Evolutionary conservation across 2,888 invertebrate genomes (phyloP), one percentile per base, ranked within the genome.

Genomic region (Tuberolachnus salignus): DNA sequence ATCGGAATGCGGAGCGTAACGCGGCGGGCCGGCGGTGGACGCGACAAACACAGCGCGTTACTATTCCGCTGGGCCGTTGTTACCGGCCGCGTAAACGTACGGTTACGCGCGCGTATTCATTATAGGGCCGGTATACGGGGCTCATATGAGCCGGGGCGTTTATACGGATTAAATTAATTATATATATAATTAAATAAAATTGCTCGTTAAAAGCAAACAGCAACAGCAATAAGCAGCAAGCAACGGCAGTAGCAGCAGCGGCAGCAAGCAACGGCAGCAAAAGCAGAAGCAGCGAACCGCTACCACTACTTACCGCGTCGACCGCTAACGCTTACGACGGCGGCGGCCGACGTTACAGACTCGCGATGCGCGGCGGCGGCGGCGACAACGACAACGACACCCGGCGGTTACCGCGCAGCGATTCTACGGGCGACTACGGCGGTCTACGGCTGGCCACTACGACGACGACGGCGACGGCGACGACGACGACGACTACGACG

Each of bases 181-280:
- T n/a, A n/a, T n/a, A n/a, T n/a, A n/a, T n/a, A n/a, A n/a, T n/a
- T n/a, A n/a, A n/a, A n/a, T n/a, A n/a, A n/a, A n/a, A n/a, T n/a
- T 23, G 71, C 59, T 71, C 71, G 71, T 71, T 71, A 71, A 59
- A 23, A 46, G 55, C n/a, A 19, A n/a, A 44, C 34, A 10, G n/a
- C 42, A 3, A 14, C 49, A 10, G 19, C 26, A 10, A 42, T 3
- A 3, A 23, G 26, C 16, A 21, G 69, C 16, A 23, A 21, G 69
- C 16, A 23, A 11, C 23, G 4, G 59, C 14, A 10, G 49, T 6
- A 13, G 16, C 53, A 1, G 67, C 19, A 16, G n/a, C 16, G 3
- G 66, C 44, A 23, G 16, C 42, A 4, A 19, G 55, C 57, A 46
- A 26, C 57, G 11, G 44, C 44, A 42, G 11, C 53, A 23, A 3